phyloP scores from a whole-genome alignment of 2,888 invertebrate species.

The Anaspis maculata region DNA sequence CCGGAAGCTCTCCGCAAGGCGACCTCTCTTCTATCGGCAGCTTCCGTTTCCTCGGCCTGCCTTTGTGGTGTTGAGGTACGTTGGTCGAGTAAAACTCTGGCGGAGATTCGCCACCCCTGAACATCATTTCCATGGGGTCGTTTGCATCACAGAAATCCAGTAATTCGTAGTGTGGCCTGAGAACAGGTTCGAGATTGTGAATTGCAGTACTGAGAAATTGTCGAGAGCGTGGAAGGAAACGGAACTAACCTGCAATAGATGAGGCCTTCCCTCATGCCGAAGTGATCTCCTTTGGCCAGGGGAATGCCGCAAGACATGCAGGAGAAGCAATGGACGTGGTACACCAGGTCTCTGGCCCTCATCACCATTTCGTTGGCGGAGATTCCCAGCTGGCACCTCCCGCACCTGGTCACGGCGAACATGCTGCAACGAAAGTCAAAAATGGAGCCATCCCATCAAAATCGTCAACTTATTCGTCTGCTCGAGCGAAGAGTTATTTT shows the following conservation, averaged over 20 bases:
- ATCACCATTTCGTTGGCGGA: slow-evolving; percentile 84
- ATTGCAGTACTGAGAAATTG: too few relatives aligned
- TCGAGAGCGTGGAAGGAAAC: too few relatives aligned
- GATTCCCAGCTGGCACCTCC: slow-evolving; percentile 77
- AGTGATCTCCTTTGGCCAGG: slow-evolving; percentile 82
- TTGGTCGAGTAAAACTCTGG: slow-evolving; percentile 54
- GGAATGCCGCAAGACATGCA: slow-evolving; percentile 76
- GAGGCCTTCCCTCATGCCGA: slow-evolving; percentile 77
- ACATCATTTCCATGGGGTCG: slow-evolving; percentile 53
- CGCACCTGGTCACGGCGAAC: slow-evolving; percentile 79
- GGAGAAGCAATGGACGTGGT: slow-evolving; percentile 84
- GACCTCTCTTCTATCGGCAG: slow-evolving; percentile 45
- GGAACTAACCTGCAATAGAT: slow-evolving; percentile 58
- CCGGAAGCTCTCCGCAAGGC: slow-evolving; percentile 54
- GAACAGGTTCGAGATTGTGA: too few relatives aligned
- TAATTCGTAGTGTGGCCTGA: slow-evolving; percentile 59
- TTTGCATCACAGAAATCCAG: slow-evolving; percentile 53
- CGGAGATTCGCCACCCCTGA: slow-evolving; percentile 53
- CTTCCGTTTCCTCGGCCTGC: slow-evolving; percentile 73
- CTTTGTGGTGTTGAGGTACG: slow-evolving; percentile 61
- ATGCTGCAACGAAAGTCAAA: slow-evolving; percentile 52
- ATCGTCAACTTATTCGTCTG: neutral
- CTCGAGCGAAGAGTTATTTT: neutral
- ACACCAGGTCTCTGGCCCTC: slow-evolving; percentile 79
- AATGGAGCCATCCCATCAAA: too few relatives aligned